These are phyloP conservation scores for Pao palembangensis DNA, from an alignment of 2,113 vertebrate species.

Conservation along the genomic window DNA sequence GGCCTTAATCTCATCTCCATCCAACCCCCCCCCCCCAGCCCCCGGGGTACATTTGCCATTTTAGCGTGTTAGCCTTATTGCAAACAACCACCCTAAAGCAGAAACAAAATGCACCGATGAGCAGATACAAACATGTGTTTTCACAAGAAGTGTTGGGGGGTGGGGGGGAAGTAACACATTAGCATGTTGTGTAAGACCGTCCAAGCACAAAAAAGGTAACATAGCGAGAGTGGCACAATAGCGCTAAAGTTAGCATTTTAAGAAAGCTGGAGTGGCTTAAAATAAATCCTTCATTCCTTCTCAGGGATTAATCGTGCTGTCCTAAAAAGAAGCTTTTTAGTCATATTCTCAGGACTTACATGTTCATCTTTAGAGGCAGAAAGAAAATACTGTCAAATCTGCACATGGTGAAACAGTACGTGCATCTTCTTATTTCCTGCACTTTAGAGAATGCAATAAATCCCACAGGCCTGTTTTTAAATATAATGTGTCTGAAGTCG, in stretches of 20 bases:
- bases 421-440: too few relatives aligned
- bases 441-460: too few relatives aligned
- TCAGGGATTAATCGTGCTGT: constrained; percentile 41
- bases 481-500: too few relatives aligned
- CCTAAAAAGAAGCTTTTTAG: constrained; percentile 30
- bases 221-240: constrained; percentile 14
- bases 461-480: too few relatives aligned
- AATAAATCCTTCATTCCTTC: constrained; percentile 41
- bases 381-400: constrained; percentile 1
- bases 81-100: constrained; percentile 11
- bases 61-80: constrained; percentile 41
- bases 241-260: constrained; percentile 42
- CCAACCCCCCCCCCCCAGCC: constrained; percentile 1
- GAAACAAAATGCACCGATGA: constrained; percentile 12
- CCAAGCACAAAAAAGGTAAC: neutral
- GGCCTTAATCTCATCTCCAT: constrained; percentile 59
- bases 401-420: neutral
- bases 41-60: constrained; percentile 38
- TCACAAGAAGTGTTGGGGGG: neutral
- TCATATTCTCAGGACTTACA: constrained; percentile 14
- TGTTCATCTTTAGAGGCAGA: constrained; percentile 8
- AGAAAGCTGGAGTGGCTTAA: constrained; percentile 35
- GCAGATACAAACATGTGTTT: neutral
- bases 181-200: neutral
- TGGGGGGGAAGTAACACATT: constrained; percentile 10